These are phyloP conservation scores for Thalassoma bifasciatum DNA, from an alignment of 2,113 vertebrate species.

Conservation along the genomic window DNA sequence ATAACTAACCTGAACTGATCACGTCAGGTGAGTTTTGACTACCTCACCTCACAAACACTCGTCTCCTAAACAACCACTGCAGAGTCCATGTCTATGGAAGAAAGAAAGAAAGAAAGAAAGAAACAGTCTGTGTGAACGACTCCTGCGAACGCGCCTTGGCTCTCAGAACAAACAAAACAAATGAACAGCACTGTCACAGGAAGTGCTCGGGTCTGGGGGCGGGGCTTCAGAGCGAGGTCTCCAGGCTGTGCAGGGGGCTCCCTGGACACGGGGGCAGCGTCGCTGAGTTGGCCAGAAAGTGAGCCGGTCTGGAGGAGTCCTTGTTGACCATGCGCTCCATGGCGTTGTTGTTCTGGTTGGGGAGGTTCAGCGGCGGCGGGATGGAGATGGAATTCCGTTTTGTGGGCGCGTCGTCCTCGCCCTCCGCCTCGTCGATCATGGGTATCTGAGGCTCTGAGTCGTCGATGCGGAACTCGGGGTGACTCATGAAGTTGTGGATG, in stretches of 20 bases:
- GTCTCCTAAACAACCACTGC: conserved; percentile 57
- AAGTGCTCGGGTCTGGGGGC: background rate
- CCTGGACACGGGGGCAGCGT: conserved; percentile 90
- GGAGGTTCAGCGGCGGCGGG: conserved; percentile 58
- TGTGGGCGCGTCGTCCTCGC: conserved; percentile 93
- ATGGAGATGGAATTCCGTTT: conserved; percentile 88
- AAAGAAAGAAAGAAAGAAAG: conserved; percentile 34
- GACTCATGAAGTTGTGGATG: conserved; percentile 99
- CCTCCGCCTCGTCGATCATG: conserved; percentile 94
- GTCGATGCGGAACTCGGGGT: conserved; percentile 97
- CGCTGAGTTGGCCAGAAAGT: conserved; percentile 56
- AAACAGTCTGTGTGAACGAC: conserved; percentile 29
- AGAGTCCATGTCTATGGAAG: conserved; percentile 48
- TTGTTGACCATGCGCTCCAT: conserved; percentile 87
- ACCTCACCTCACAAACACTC: conserved; percentile 76
- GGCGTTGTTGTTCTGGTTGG: conserved; percentile 95
- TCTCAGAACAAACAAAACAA: conserved; percentile 17
- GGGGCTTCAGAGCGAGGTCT: conserved; percentile 93
- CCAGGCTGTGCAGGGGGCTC: conserved; percentile 98
- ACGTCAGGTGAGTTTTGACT: conserved; percentile 87
- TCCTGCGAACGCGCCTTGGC: conserved; percentile 10
- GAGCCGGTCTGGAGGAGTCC: conserved; percentile 88
- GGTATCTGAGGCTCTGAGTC: conserved; percentile 95
- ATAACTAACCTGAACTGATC: conserved; percentile 68
- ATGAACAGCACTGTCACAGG: background rate